Evolutionary conservation across 2,888 invertebrate species (phyloP).

Genomic region (Cheilosia scutellata): DNA sequence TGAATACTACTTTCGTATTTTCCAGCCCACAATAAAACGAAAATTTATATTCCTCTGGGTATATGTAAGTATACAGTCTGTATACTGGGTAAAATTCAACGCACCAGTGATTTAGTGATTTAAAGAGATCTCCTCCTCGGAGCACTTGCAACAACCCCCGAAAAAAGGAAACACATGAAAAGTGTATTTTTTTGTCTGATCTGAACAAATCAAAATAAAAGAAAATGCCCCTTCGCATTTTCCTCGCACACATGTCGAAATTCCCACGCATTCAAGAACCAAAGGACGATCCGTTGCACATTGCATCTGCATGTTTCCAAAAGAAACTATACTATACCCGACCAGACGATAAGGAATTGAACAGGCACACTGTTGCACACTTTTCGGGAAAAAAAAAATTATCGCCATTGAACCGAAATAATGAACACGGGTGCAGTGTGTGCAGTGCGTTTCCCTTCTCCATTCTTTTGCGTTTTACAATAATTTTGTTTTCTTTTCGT

Average conservation of each 20-base stretch:
- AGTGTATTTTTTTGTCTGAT: conserved; percentile 42
- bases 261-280: conserved; percentile 71
- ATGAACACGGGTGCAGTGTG: conserved; percentile 59
- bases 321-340: conserved; percentile 41
- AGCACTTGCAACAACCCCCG: conserved; percentile 64
- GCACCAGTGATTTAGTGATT: conserved; percentile 69
- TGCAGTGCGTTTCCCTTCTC: conserved; percentile 43
- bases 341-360: conserved; percentile 58
- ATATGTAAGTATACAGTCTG: no score
- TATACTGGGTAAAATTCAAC: conserved; percentile 32
- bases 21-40: conserved; percentile 32
- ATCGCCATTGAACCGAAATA: conserved; percentile 69
- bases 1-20: conserved; percentile 36
- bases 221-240: conserved; percentile 72
- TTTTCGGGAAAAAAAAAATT: conserved; percentile 43
- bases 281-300: conserved; percentile 71
- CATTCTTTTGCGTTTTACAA: conserved; percentile 54
- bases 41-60: conserved; percentile 51
- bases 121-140: conserved; percentile 48
- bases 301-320: conserved; percentile 71
- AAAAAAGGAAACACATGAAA: conserved; percentile 62
- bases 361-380: conserved; percentile 72
- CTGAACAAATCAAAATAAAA: conserved; percentile 52
- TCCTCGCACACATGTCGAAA: conserved; percentile 76
- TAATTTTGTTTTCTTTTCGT: conserved; percentile 33